phyloP scores from a whole-genome alignment of 2,888 invertebrate species.

The Cheilosia vulpina region DNA sequence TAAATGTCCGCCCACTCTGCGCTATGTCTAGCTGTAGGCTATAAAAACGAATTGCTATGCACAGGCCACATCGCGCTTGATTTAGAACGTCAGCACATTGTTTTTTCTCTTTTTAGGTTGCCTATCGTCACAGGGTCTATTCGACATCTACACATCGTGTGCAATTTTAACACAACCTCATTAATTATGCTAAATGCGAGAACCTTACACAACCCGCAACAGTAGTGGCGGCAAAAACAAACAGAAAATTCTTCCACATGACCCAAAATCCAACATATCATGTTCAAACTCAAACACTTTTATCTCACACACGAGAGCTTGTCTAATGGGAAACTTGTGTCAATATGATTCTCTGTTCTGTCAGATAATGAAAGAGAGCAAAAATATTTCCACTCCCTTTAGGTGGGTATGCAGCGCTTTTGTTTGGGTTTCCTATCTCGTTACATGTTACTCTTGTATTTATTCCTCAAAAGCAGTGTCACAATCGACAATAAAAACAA shows the following conservation, averaged over 20 bases:
- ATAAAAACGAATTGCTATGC: not conserved
- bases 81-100: slow-evolving; percentile 18
- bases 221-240: slow-evolving; percentile 7
- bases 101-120: not conserved
- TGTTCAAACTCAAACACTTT: slow-evolving; percentile 62
- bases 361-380: slow-evolving; percentile 20
- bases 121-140: not conserved
- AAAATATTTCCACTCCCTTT: slow-evolving; percentile 2
- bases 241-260: slow-evolving; percentile 38
- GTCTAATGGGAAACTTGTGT: slow-evolving; percentile 70
- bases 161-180: slow-evolving; percentile 53
- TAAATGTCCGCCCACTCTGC: slow-evolving; percentile 44
- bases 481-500: not conserved
- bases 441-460: not conserved
- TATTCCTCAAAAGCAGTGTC: not conserved
- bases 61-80: not conserved
- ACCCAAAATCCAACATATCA: slow-evolving; percentile 50
- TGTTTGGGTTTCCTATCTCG: slow-evolving; percentile 18
- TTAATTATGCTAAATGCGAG: slow-evolving; percentile 63
- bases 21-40: not conserved
- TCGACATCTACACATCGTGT: slow-evolving; percentile 2
- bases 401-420: not conserved
- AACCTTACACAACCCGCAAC: slow-evolving; percentile 31
- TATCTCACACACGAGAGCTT: slow-evolving; percentile 42
- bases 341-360: slow-evolving; percentile 46